Base-by-base conservation (phyloP, 2,888 invertebrate genomes). In the Hermaeophaga mercurialis region DNA sequence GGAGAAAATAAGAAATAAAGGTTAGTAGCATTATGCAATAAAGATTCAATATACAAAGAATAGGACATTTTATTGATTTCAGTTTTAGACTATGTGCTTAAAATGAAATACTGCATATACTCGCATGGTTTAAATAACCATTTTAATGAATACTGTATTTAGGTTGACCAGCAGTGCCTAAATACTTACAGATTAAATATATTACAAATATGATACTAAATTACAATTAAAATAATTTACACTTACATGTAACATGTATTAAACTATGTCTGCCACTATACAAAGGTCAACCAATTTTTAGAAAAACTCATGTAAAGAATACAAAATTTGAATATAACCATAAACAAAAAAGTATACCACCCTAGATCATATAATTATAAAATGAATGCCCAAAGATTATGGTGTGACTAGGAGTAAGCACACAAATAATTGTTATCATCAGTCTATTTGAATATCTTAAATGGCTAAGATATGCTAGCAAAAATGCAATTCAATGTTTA, bases 181-280 rank as follows among this genome's bases (percentile, higher is more conserved):
- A 52, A 52, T 34, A 52, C 43, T 14, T 24, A 28, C 19, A 19
- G 50, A 43, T 50, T 41, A 52, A 52, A 52, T 52, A 18, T 44
- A 34, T 11, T 43, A 52, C 44, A 33, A 43, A 52, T 50, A 41
- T 26, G 24, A 11, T 49, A 39, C 26, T 46, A 17, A 24, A 7
- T 43, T 52, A 52, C 44, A 5, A 34, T 52, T 34, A 52, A 52
- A 52, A 52, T 52, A 43, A 52, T 34, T 43, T 52, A 52, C 44
- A 22, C 5, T 31, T 26, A 33, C 15, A 6, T 36, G n/a, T n/a
- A n/a, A n/a, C 5, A 11, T 17, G 2, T n/a, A 17, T 17, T 36
- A 5, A 15, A 36, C 36, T 7, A 3, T 36, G 17, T 7, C 36
- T 36, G 36, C 36, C 9, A 17, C 36, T 7, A 36, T 15, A 36